These are phyloP conservation scores for Neocrepidodera transversa DNA, from an alignment of 2,888 invertebrate species.

Conservation along the genomic window DNA sequence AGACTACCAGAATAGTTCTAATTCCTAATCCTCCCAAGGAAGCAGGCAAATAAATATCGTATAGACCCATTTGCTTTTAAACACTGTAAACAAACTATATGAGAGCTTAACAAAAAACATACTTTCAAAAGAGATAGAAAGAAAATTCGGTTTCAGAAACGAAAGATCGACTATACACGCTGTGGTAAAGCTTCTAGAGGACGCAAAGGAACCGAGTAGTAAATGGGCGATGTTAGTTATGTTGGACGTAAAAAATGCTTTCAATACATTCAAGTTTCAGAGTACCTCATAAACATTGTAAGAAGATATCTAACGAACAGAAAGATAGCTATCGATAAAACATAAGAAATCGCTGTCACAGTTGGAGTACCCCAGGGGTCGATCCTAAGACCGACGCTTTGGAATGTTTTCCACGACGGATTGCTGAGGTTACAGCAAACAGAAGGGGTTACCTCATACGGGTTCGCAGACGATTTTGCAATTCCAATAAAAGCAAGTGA, in stretches of 20 bases:
- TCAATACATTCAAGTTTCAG: not conserved
- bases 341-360: not conserved
- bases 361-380: slow-evolving; percentile 4
- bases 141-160: not conserved
- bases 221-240: not conserved
- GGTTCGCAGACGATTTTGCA: too few species aligned
- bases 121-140: too few species aligned
- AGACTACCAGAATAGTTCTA: slow-evolving; percentile 23
- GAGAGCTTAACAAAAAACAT: too few species aligned
- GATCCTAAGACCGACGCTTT: not conserved
- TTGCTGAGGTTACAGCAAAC: too few species aligned
- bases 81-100: not conserved
- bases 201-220: not conserved
- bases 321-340: not conserved
- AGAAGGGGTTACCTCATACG: too few species aligned
- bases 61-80: slow-evolving; percentile 7
- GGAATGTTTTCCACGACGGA: too few species aligned
- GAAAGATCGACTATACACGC: slow-evolving; percentile 1
- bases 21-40: slow-evolving; percentile 20
- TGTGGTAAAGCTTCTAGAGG: not conserved
- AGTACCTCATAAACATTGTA: slow-evolving; percentile 8
- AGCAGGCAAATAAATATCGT: not conserved
- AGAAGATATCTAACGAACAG: slow-evolving; percentile 10
- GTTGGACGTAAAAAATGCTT: not conserved
- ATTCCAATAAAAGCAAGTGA: too few species aligned